Evolutionary conservation across 1,140 invertebrate species (phyloP).

Genomic region (Brachionus plicatilis): DNA sequence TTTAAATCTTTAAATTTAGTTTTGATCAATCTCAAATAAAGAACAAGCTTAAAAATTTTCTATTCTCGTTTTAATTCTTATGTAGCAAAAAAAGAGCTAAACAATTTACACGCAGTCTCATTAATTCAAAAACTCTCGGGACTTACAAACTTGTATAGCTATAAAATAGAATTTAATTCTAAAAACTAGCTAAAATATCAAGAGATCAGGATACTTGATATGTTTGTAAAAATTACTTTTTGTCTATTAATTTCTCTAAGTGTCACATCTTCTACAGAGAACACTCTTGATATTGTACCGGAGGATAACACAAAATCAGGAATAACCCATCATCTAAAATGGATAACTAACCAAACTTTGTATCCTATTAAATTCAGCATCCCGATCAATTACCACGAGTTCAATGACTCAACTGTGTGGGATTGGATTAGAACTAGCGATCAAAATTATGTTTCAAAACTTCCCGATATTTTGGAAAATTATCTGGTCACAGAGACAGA

Average conservation of each 20-base stretch:
- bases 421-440: background rate
- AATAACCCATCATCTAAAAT: background rate
- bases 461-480: conserved; percentile 2
- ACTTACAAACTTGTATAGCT: background rate
- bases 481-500: conserved; percentile 15
- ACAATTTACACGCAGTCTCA: background rate
- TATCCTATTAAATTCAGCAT: background rate
- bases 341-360: conserved; percentile 18
- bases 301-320: background rate
- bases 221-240: background rate
- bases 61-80: background rate
- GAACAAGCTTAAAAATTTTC: background rate
- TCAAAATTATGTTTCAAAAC: background rate
- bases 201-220: background rate
- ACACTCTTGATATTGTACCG: background rate
- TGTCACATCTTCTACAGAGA: background rate
- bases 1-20: background rate
- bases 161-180: background rate
- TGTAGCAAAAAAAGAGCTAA: background rate
- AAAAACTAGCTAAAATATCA: background rate
- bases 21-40: background rate
- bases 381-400: background rate
- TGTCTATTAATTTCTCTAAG: background rate
- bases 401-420: background rate
- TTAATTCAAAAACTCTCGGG: background rate